Conservation (phyloP, 2,113 vertebrate genomes). For the Corythornis vintsioides region DNA sequence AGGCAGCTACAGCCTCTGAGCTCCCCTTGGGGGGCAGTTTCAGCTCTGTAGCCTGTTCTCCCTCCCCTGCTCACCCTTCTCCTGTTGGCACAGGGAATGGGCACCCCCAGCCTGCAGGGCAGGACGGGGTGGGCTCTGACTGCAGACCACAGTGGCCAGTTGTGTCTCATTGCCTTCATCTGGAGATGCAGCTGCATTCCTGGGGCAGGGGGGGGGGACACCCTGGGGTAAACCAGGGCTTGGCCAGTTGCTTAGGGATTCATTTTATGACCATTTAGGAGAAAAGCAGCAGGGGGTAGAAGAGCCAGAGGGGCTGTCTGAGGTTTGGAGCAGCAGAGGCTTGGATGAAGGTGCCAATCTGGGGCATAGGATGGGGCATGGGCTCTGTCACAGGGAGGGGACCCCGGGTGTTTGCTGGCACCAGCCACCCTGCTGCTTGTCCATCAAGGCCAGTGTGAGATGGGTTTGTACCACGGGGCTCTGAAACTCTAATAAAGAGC, state of each 20-base stretch:
- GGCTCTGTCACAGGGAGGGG: background rate
- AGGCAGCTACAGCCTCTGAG: fast-evolving
- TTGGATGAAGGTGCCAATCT: background rate
- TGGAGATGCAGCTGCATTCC: background rate
- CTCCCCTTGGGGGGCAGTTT: background rate
- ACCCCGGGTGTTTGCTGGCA: background rate
- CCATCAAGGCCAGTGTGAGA: constrained; percentile 8
- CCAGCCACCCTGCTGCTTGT: background rate
- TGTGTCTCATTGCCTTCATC: background rate
- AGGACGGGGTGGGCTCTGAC: background rate
- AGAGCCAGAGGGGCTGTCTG: background rate
- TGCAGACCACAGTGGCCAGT: background rate
- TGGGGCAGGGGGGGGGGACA: background rate
- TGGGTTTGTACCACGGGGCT: constrained; percentile 55
- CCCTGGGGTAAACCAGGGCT: background rate
- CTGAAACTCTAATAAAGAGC: constrained; percentile 40
- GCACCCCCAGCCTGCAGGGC: background rate
- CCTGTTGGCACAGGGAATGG: background rate
- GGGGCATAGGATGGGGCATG: background rate
- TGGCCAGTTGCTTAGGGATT: background rate
- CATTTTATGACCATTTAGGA: background rate
- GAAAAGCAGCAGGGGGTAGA: background rate
- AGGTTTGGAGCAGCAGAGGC: background rate
- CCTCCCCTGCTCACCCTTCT: background rate
- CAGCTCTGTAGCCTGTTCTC: background rate